A percentile compares a stretch with the other conserved stretches of the same genome.
Conservation (phyloP, 1,140 invertebrate species). For the Rhagoletis pomonella region DNA sequence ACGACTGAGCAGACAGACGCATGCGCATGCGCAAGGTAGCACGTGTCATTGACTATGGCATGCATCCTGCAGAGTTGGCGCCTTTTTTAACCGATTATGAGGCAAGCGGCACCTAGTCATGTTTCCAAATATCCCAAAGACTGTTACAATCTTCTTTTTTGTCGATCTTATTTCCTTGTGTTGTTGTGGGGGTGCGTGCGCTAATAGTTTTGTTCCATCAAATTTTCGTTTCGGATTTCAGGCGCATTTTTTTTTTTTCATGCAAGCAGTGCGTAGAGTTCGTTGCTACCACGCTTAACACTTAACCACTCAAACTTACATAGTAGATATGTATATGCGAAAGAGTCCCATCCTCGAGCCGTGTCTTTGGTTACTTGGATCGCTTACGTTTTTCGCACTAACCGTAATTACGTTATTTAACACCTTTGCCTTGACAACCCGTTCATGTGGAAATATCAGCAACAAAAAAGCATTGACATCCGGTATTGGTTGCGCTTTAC, state of each 20-base stretch:
- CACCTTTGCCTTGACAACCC: conserved; percentile 38
- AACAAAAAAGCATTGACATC: conserved; percentile 12
- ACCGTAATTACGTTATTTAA: conserved; percentile 47
- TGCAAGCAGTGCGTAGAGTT: too few relatives aligned
- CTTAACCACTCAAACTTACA: background rate
- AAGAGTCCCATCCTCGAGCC: background rate
- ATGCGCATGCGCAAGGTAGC: background rate
- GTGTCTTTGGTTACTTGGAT: background rate
- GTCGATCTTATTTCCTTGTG: background rate
- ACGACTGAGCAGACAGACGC: background rate
- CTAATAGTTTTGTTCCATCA: background rate
- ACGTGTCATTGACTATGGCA: conserved; percentile 32
- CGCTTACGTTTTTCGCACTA: conserved; percentile 36
- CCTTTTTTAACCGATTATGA: background rate
- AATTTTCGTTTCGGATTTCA: conserved; percentile 50
- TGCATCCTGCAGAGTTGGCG: conserved; percentile 45
- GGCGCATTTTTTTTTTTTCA: background rate
- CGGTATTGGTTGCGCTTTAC: conserved; percentile 28
- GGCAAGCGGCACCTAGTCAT: too few relatives aligned
- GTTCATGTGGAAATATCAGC: conserved; percentile 29
- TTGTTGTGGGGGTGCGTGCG: conserved; percentile 11
- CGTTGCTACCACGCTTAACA: too few relatives aligned
- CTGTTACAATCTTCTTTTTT: background rate
- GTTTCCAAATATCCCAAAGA: background rate
- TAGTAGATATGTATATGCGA: background rate